Base-by-base conservation (phyloP, 1,140 invertebrate genomes). In the Lepidurus packardi region DNA sequence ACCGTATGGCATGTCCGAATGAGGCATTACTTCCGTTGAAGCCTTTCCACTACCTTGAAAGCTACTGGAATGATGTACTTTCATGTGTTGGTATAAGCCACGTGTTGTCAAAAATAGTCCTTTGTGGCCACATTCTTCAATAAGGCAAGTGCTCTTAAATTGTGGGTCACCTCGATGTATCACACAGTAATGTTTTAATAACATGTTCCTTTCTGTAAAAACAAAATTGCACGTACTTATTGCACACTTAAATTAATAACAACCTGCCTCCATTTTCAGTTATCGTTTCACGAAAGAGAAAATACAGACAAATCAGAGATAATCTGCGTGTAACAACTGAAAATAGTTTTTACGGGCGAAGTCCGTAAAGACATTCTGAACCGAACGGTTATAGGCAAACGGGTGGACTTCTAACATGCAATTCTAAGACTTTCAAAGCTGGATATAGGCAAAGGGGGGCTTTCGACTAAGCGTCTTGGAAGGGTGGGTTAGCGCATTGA, bases 91-190 rank as follows among this genome's bases (percentile, higher is more conserved):
- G 45, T 47, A 34, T 34, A 34, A 34, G 34, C 34, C 34, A 34
- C 34, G 34, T 34, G 34, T 34, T 34, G 34, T 34, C 34, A 34
- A 25, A 25, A 25, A 34, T 34, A 34, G 34, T 34, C 34, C 34
- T 34, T 34, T 34, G 34, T 34, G 34, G 34, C 34, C 34, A 34
- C 34, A 34, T 34, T 34, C 34, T 34, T 34, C 34, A 34, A 34
- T 34, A 34, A 34, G 34, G 34, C 34, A 34, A 34, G 34, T 34
- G 34, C 34, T 34, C 34, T 34, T 34, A 47, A 47, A 47, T 47
- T 47, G 45, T 47, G 45, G 45, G 45, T 47, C 45, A 47, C 45
- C 45, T 47, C 45, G 45, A 47, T 47, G 45, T 47, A 47, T 47
- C 45, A 47, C 10, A 47, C 45, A 47, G 45, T 47, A 4, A 47